Conservation (phyloP, 1,140 invertebrate species). For the Hestina assimilis region DNA sequence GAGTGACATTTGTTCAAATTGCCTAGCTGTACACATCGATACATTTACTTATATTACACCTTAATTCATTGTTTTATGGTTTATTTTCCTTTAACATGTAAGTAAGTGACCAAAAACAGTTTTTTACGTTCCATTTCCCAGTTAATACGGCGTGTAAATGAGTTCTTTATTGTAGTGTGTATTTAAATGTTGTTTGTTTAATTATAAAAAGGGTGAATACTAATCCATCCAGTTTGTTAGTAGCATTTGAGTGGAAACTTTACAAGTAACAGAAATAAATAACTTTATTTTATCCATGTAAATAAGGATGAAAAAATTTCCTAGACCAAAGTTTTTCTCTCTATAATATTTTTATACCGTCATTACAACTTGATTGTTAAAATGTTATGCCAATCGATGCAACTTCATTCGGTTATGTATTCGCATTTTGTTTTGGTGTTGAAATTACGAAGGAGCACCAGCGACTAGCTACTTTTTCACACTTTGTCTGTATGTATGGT, state of each 20-base stretch:
- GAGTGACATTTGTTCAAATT: constrained; percentile 75
- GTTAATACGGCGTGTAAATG: constrained; percentile 74
- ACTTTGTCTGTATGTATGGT: no score
- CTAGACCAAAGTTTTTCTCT: no score
- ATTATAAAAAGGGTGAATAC: constrained; percentile 63
- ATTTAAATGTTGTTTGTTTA: constrained; percentile 67
- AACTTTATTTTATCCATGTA: no score
- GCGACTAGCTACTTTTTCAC: no score
- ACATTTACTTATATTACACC: constrained; percentile 13
- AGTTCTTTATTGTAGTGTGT: constrained; percentile 72
- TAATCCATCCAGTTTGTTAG: constrained; percentile 19
- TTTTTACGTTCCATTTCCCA: constrained; percentile 66
- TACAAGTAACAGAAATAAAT: no score
- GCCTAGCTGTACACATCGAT: constrained; percentile 35
- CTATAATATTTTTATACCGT: no score
- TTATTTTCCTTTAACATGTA: background rate
- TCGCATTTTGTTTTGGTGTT: no score
- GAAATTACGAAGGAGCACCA: no score
- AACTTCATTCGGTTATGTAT: no score
- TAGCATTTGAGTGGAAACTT: background rate
- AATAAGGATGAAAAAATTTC: no score
- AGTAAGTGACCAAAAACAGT: background rate
- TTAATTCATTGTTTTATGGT: constrained; percentile 23
- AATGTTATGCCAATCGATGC: no score
- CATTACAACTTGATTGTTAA: no score